phyloP scores from a whole-genome alignment of 2,113 vertebrate species.

The Hystrix brachyura region DNA sequence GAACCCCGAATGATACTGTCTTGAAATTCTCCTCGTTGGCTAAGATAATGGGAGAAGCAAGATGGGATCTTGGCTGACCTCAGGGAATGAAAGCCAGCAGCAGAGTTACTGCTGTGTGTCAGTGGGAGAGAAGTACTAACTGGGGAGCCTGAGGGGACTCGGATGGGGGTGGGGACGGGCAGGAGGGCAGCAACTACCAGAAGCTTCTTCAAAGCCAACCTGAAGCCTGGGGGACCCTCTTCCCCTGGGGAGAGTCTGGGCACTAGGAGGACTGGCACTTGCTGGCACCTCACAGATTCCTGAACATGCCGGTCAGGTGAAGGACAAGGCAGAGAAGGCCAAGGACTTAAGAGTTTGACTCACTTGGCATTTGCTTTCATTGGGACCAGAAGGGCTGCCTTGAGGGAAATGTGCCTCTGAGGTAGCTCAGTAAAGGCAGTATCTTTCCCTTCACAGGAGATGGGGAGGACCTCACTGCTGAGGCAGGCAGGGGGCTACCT shows the following conservation, averaged over 20 bases:
- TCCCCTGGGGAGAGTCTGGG: neutral
- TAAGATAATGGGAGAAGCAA: neutral
- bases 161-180: neutral
- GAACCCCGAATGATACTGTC: neutral
- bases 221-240: neutral
- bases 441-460: neutral
- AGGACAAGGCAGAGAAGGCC: neutral
- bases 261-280: conserved; percentile 1
- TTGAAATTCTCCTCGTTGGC: conserved; percentile 1
- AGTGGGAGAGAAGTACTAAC: neutral
- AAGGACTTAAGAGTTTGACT: neutral
- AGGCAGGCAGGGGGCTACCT: neutral
- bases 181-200: neutral
- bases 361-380: neutral
- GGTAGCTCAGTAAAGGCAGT: neutral
- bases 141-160: neutral
- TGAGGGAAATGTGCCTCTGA: neutral
- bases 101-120: neutral
- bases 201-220: neutral
- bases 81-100: neutral
- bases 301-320: neutral
- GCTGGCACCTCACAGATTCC: neutral
- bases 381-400: neutral
- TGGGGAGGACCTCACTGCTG: neutral
- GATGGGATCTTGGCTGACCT: neutral